These are phyloP conservation scores for Tetragonula clypearis DNA, from an alignment of 1,140 invertebrate species.

Conservation along the genomic window DNA sequence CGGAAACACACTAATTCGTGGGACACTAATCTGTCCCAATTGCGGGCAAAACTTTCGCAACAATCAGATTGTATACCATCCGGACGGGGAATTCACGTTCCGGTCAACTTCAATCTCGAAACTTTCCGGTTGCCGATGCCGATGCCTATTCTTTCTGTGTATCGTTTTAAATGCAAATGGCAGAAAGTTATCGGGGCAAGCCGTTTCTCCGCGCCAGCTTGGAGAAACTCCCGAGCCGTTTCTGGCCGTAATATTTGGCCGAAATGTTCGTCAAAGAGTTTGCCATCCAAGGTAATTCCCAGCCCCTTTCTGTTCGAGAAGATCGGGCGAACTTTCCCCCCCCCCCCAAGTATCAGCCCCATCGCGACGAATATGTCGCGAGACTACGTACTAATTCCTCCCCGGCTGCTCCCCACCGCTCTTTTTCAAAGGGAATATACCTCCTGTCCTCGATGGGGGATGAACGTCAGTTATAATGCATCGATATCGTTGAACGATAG, in stretches of 20 bases:
- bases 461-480: conserved; percentile 10
- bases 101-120: background rate
- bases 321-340: conserved; percentile 18
- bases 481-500: background rate
- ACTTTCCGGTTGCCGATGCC: conserved; percentile 32
- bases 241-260: background rate
- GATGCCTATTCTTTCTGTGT: conserved; percentile 36
- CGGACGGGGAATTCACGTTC: background rate
- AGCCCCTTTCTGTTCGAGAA: background rate
- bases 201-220: background rate
- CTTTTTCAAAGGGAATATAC: background rate
- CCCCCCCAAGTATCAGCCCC: conserved; percentile 37
- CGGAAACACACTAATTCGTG: background rate
- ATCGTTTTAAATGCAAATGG: conserved; percentile 37
- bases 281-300: conserved; percentile 15
- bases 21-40: no score
- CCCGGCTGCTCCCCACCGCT: no score
- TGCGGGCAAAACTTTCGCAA: background rate
- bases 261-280: conserved; percentile 25
- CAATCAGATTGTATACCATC: background rate
- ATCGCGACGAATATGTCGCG: conserved; percentile 36
- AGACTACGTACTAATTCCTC: background rate
- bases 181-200: conserved; percentile 6
- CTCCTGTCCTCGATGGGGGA: background rate
- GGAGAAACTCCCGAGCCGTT: background rate